phyloP scores from a whole-genome alignment of 64 coral and sea anemone species.

The Pachyseris speciosa region DNA sequence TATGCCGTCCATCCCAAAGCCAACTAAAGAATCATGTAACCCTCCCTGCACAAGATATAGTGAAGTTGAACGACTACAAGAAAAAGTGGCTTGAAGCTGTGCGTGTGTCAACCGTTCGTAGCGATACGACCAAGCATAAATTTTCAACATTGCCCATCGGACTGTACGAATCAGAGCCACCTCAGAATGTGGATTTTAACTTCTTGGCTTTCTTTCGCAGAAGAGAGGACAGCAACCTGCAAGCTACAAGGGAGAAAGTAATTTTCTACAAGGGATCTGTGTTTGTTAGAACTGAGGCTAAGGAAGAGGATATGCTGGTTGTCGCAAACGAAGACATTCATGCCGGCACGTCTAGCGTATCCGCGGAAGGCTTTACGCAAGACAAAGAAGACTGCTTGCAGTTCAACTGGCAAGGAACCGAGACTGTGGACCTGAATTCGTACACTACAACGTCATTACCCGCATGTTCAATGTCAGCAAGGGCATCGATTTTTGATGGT shows the following conservation, averaged over 20 bases:
- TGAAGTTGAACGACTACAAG: constrained; percentile 13
- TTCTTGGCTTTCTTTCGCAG: background rate
- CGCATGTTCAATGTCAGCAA: background rate
- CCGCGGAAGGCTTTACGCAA: background rate
- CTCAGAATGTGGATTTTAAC: background rate
- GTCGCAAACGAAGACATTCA: background rate
- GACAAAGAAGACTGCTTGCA: background rate
- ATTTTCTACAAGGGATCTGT: constrained; percentile 3
- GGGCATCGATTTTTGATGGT: constrained; percentile 1
- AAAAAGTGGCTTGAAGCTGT: constrained; percentile 43
- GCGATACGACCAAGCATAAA: constrained; percentile 34
- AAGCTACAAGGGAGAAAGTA: background rate
- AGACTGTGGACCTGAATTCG: background rate
- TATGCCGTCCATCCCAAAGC: constrained; percentile 11
- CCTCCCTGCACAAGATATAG: constrained; percentile 2
- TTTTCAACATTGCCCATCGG: constrained; percentile 27
- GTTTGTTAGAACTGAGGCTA: constrained; percentile 1
- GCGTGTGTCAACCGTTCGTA: constrained; percentile 21
- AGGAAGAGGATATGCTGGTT: background rate
- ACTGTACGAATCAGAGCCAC: constrained; percentile 7
- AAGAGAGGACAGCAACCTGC: background rate
- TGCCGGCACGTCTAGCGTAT: background rate
- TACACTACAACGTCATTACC: background rate
- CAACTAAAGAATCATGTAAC: constrained; percentile 3
- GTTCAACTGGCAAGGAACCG: background rate